Percentiles rank a stretch among this genome's conserved stretches.
phyloP scores from a whole-genome alignment of 2,888 invertebrate species.

The Leucoptera coffeella region DNA sequence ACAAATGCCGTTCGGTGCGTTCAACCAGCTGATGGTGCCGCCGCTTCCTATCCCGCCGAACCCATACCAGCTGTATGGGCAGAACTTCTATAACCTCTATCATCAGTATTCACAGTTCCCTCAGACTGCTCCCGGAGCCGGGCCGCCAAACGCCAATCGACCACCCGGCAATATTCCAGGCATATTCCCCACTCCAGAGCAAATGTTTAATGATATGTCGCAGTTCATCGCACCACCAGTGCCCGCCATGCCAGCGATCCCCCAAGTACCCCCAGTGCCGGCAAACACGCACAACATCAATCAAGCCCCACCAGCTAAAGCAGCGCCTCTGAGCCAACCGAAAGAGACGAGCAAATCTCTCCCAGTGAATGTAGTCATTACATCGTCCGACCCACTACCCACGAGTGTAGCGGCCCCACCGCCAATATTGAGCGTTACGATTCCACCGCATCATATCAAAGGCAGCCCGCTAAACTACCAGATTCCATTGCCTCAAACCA shows the following conservation, averaged over 20 bases:
- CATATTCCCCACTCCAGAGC: slow-evolving; percentile 33
- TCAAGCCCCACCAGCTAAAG: background rate
- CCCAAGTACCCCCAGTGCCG: slow-evolving; percentile 7
- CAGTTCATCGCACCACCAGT: slow-evolving; percentile 18
- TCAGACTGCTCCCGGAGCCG: slow-evolving; percentile 31
- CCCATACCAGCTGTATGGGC: slow-evolving; percentile 44
- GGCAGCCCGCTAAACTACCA: slow-evolving; percentile 60
- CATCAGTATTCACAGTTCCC: slow-evolving; percentile 35
- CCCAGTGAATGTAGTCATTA: slow-evolving; percentile 77
- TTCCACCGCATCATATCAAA: slow-evolving; percentile 75
- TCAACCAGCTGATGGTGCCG: slow-evolving; percentile 29
- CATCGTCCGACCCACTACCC: slow-evolving; percentile 73
- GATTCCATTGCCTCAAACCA: slow-evolving; percentile 55
- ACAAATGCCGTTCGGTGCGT: slow-evolving; percentile 38
- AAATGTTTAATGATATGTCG: slow-evolving; percentile 37
- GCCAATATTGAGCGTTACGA: slow-evolving; percentile 68
- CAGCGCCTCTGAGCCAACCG: background rate
- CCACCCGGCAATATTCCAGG: slow-evolving; percentile 30
- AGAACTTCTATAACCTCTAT: slow-evolving; percentile 33
- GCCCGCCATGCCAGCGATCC: slow-evolving; percentile 9
- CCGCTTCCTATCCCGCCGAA: slow-evolving; percentile 33
- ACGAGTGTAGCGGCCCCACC: slow-evolving; percentile 47
- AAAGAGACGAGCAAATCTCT: slow-evolving; percentile 48
- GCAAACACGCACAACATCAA: background rate
- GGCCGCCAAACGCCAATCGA: slow-evolving; percentile 37